A percentile compares a stretch with the other conserved stretches of the same genome.
phyloP scores from a whole-genome alignment of 1,140 invertebrate genomes.

The Hirudo medicinalis region DNA sequence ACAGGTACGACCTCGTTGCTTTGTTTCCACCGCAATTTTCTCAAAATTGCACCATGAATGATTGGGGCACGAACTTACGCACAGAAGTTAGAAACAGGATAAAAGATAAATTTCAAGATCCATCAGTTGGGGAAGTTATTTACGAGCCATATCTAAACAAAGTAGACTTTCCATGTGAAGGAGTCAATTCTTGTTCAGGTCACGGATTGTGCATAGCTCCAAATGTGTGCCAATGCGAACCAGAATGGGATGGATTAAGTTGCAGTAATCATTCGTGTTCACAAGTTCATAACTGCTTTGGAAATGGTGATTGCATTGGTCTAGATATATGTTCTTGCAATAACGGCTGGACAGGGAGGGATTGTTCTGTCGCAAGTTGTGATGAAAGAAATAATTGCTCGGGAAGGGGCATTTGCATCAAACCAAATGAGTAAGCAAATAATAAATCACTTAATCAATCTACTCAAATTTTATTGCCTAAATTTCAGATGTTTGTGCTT shows the following conservation, averaged over 20 bases:
- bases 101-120: not conserved
- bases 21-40: not conserved
- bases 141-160: too few relatives aligned
- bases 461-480: not conserved
- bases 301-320: slow-evolving; percentile 17
- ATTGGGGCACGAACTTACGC: slow-evolving; percentile 2
- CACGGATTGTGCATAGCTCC: slow-evolving; percentile 17
- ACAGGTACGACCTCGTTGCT: not conserved
- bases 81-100: not conserved
- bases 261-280: slow-evolving; percentile 15
- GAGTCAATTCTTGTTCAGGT: slow-evolving; percentile 14
- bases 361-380: slow-evolving; percentile 19
- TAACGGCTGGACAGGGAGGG: slow-evolving; percentile 2
- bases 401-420: slow-evolving; percentile 24
- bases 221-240: slow-evolving; percentile 11
- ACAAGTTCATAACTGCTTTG: slow-evolving; percentile 11
- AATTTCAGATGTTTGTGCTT: slow-evolving; percentile 24
- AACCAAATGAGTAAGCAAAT: slow-evolving; percentile 19
- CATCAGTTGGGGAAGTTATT: not conserved
- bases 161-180: slow-evolving; percentile 1
- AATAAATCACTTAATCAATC: not conserved
- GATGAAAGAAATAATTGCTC: slow-evolving; percentile 24
- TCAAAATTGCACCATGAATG: slow-evolving; percentile 13
- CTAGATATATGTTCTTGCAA: slow-evolving; percentile 17
- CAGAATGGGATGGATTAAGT: slow-evolving; percentile 14